phyloP scores from a whole-genome alignment of 2,888 invertebrate species.

The Sinhomidia bicolor region DNA sequence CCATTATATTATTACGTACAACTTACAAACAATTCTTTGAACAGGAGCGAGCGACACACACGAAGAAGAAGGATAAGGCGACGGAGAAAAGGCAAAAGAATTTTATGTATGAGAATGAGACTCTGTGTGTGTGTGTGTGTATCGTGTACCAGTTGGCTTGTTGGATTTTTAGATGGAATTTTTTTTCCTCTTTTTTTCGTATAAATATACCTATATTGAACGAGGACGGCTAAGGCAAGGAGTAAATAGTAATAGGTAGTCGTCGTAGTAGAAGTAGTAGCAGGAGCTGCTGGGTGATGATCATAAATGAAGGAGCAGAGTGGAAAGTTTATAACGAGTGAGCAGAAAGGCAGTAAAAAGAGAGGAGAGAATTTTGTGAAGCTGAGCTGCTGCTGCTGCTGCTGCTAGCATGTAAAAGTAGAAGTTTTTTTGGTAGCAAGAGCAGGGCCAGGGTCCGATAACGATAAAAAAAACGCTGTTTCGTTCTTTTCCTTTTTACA shows the following conservation, averaged over 20 bases:
- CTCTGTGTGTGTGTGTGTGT: too few species aligned
- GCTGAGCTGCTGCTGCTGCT: background rate
- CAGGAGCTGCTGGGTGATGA: background rate
- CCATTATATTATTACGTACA: constrained; percentile 16
- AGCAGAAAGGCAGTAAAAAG: background rate
- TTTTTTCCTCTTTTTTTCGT: too few species aligned
- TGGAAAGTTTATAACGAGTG: background rate
- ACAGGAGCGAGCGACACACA: constrained; percentile 15
- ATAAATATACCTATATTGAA: too few species aligned
- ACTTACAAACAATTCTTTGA: constrained; percentile 6
- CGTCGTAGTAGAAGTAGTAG: background rate
- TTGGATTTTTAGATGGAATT: constrained; percentile 14
- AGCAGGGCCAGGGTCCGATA: constrained; percentile 47
- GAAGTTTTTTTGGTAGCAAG: background rate
- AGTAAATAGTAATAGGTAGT: background rate
- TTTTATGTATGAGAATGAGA: too few species aligned
- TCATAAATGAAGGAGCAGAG: constrained; percentile 6
- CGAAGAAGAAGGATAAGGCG: background rate
- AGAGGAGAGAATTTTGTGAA: background rate
- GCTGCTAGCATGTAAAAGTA: background rate
- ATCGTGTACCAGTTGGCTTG: too few species aligned
- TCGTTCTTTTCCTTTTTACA: background rate
- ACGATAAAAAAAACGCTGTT: constrained; percentile 21
- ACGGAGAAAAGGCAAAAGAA: background rate
- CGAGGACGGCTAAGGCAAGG: background rate